Conservation (phyloP, 2,113 vertebrate genomes). For the Accipiter cooperii region DNA sequence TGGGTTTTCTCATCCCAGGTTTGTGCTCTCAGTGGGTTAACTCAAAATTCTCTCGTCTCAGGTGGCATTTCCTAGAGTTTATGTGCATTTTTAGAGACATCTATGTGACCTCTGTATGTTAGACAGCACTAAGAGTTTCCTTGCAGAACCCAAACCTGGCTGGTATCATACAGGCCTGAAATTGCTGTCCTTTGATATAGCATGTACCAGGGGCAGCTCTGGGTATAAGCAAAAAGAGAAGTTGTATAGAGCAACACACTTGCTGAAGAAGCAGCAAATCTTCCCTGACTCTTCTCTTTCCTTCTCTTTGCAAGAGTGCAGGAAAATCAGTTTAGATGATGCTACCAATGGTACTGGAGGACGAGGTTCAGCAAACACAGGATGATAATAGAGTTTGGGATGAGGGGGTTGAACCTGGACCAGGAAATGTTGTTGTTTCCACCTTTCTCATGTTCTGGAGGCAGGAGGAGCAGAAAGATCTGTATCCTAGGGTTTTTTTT, state of each 20-base stretch:
- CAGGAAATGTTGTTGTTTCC: background rate
- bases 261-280: background rate
- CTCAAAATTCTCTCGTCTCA: background rate
- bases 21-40: background rate
- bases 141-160: background rate
- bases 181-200: background rate
- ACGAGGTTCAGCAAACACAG: background rate
- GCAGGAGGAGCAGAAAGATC: background rate
- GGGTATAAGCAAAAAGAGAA: background rate
- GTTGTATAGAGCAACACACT: background rate
- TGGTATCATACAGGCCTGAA: background rate
- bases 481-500: accelerated
- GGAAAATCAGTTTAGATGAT: background rate
- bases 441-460: background rate
- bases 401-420: background rate
- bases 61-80: background rate
- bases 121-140: background rate
- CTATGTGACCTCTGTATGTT: background rate
- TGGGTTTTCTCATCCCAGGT: background rate
- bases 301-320: background rate
- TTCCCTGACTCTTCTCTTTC: background rate
- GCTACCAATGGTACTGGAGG: background rate
- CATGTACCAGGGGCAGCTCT: background rate
- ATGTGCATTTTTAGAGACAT: background rate
- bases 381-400: background rate